These are phyloP conservation scores for Fabriciana adippe DNA, from an alignment of 2,888 invertebrate species.

Conservation along the genomic window DNA sequence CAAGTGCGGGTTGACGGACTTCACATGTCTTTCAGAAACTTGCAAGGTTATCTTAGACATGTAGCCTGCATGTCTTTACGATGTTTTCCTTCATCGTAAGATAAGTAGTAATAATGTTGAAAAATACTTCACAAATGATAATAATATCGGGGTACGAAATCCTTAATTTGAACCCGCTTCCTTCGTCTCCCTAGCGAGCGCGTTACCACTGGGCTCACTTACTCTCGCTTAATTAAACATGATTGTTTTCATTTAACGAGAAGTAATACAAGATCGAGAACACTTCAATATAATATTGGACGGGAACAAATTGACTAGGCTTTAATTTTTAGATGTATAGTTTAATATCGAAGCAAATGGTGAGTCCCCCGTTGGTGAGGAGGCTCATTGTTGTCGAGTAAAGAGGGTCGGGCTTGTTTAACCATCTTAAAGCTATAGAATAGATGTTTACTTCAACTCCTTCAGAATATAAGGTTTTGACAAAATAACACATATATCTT, in stretches of 20 bases:
- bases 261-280: neutral
- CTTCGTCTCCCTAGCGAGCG: too few relatives aligned
- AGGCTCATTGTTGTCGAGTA: slow-evolving; percentile 23
- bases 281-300: neutral
- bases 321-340: slow-evolving; percentile 24
- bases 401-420: slow-evolving; percentile 34
- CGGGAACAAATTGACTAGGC: slow-evolving; percentile 4
- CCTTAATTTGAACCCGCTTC: too few relatives aligned
- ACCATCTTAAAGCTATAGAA: slow-evolving; percentile 23
- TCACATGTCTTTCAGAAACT: too few relatives aligned
- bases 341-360: slow-evolving; percentile 23
- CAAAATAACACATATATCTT: slow-evolving; percentile 13
- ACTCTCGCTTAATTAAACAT: too few relatives aligned
- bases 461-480: slow-evolving; percentile 20
- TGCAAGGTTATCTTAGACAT: too few relatives aligned
- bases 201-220: too few relatives aligned
- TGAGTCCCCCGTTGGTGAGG: slow-evolving; percentile 21
- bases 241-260: neutral
- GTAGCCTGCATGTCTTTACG: too few relatives aligned
- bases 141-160: too few relatives aligned
- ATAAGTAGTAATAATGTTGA: too few relatives aligned
- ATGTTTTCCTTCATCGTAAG: too few relatives aligned
- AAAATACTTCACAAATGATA: too few relatives aligned
- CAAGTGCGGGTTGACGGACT: too few relatives aligned
- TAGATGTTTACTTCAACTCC: slow-evolving; percentile 18